A percentile compares a stretch with the other conserved stretches of the same genome.
These are phyloP conservation scores for Eretmocerus hayati DNA, from an alignment of 2,888 invertebrate species.

Conservation along the genomic window DNA sequence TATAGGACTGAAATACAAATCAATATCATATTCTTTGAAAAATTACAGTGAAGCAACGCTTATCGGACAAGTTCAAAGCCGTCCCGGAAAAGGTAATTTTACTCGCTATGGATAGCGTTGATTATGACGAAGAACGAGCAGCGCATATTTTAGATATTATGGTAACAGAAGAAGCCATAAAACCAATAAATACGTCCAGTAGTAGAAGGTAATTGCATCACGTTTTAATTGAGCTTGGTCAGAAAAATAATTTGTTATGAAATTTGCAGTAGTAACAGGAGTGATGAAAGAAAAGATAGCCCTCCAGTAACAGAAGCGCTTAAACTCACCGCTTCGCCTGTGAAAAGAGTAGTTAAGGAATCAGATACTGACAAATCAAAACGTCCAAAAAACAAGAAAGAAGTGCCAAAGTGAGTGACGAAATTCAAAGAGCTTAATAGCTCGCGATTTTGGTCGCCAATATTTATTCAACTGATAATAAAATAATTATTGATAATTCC, in stretches of 20 bases:
- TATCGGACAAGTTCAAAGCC: conserved; percentile 66
- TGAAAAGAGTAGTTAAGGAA: conserved; percentile 39
- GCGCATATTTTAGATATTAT: conserved; percentile 71
- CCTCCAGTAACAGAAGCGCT: conserved; percentile 43
- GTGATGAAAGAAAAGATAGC: conserved; percentile 40
- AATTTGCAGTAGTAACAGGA: conserved; percentile 35
- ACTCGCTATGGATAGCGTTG: conserved; percentile 82
- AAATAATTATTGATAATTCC: conserved; percentile 12
- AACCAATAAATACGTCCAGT: conserved; percentile 41
- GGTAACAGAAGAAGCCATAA: conserved; percentile 57
- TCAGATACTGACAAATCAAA: conserved; percentile 40
- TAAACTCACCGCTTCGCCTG: conserved; percentile 41
- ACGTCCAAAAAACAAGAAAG: conserved; percentile 45
- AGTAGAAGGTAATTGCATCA: conserved; percentile 41
- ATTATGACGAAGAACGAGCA: conserved; percentile 76
- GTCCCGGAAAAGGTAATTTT: conserved; percentile 74
- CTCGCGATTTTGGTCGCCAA: background rate
- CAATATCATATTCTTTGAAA: background rate
- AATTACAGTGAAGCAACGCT: conserved; percentile 58
- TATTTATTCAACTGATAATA: background rate
- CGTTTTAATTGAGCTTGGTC: background rate
- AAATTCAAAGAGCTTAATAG: background rate
- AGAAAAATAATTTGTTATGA: no score
- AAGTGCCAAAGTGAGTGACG: conserved; percentile 44
- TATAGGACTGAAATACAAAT: background rate